A percentile compares a stretch with the other conserved stretches of the same genome.
phyloP scores from a whole-genome alignment of 2,797 vertebrate species.

The Pangasius mekongensis region DNA sequence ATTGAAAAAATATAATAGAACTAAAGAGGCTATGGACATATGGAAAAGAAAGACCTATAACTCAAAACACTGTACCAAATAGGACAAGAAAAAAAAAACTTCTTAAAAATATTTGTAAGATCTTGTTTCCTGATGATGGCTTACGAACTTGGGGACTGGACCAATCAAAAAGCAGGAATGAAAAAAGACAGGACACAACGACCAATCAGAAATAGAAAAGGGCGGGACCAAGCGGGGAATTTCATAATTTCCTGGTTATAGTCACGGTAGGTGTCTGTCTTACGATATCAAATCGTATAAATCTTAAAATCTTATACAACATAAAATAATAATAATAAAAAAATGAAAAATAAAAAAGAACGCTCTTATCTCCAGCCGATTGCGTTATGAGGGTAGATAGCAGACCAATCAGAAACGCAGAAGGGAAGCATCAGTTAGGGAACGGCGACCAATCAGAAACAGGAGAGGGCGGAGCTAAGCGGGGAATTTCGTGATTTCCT shows the following conservation, averaged over 20 bases:
- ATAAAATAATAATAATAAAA: background rate
- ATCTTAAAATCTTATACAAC: background rate
- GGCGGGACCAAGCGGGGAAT: background rate
- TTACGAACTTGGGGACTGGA: background rate
- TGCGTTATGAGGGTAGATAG: background rate
- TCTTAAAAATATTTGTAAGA: too few relatives aligned
- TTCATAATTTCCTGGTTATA: background rate
- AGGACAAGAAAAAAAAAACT: background rate
- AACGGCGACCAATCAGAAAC: background rate
- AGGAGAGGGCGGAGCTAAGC: background rate
- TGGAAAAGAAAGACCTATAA: too few relatives aligned
- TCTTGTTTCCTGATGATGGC: background rate
- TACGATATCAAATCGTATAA: background rate
- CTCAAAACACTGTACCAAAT: background rate
- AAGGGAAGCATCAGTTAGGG: background rate
- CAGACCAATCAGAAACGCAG: conserved; percentile 1
- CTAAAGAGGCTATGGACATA: background rate
- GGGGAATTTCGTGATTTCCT: conserved; percentile 72
- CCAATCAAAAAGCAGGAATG: background rate
- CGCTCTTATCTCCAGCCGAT: background rate
- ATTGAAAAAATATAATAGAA: background rate
- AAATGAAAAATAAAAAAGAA: background rate
- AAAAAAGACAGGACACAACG: background rate
- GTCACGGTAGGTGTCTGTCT: fast-evolving
- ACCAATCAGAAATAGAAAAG: background rate